Evolutionary conservation across 2,888 invertebrate genomes (phyloP), one percentile per base, ranked within the genome.

Genomic region (Alsophila aescularia): DNA sequence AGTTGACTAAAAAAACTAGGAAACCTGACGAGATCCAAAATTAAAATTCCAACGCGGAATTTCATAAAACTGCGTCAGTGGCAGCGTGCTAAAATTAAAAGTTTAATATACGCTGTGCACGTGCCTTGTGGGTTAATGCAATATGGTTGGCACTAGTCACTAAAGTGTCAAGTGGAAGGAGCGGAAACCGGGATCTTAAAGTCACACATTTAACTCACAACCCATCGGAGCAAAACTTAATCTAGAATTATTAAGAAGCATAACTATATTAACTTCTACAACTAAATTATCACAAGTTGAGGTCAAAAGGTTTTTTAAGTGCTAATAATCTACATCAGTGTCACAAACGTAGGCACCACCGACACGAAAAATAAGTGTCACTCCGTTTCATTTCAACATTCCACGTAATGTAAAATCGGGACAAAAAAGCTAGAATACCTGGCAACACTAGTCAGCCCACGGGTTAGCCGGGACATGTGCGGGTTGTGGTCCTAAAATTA

Each of bases 21-120:
- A 29, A n/a, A n/a, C 10, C n/a, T 1, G 29, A 29, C 10, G n/a
- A 29, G 29, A 10, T n/a, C 2, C 2, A 29, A 29, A 10, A n/a
- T 29, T 3, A 10, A n/a, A 29, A 29, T n/a, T 29, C 29, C 29
- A 21, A n/a, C n/a, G 3, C n/a, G 29, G 29, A 29, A 29, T 29
- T 16, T 47, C 16, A 47, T 47, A 31, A 31, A 27, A 35, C 35
- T 16, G 41, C 32, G 13, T 9, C 21, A 6, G 27, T 1, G 21
- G 13, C 16, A 15, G 35, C 13, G 16, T 35, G 24, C 41, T 49
- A 41, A 41, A 36, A 41, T 41, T 50, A 41, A 49, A 40, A 50
- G 41, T 24, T 50, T 36, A 14, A 50, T 50, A 42, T 42, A n/a
- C 35, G 16, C 36, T 13, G 35, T 29, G 49, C 49, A 16, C 42